Conservation (phyloP, 2,888 invertebrate species). For the Ichneumoninae sp. region DNA sequence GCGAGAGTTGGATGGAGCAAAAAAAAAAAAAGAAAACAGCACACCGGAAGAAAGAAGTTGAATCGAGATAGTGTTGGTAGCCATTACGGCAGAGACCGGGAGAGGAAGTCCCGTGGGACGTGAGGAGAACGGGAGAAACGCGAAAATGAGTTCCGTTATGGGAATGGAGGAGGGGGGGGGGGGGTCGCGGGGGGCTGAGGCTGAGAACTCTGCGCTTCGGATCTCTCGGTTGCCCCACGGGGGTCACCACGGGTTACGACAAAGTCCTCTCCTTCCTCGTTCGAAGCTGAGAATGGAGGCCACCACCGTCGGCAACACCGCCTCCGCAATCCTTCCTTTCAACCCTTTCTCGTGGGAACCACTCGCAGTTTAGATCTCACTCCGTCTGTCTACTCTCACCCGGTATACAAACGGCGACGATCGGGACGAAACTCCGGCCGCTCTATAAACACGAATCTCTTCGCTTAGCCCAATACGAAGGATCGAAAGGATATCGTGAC, state of each 20-base stretch:
- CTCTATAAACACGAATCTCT: background rate
- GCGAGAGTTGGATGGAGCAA: conserved; percentile 46
- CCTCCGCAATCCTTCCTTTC: conserved; percentile 45
- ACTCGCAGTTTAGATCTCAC: conserved; percentile 70
- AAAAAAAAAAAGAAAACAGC: conserved; percentile 27
- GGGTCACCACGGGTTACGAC: conserved; percentile 58
- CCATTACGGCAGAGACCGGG: conserved; percentile 60
- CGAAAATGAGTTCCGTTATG: conserved; percentile 67
- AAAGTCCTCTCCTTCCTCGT: conserved; percentile 41
- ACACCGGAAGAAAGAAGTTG: conserved; percentile 57
- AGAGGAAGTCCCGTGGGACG: conserved; percentile 55
- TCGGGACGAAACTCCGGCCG: conserved; percentile 20
- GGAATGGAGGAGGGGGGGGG: conserved; percentile 35
- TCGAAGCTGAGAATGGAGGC: conserved; percentile 41
- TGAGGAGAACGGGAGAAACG: conserved; percentile 54
- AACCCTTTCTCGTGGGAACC: conserved; percentile 69
- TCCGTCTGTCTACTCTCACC: background rate
- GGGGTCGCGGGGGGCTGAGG: conserved; percentile 2
- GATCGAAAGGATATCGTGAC: background rate
- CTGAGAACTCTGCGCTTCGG: conserved; percentile 48
- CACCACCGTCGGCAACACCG: conserved; percentile 42
- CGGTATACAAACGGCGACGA: conserved; percentile 24
- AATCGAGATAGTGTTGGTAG: conserved; percentile 64
- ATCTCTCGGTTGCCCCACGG: conserved; percentile 60
- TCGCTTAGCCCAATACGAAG: background rate